Conservation (phyloP, 2,113 vertebrate species). For the Ageneiosus marmoratus region DNA sequence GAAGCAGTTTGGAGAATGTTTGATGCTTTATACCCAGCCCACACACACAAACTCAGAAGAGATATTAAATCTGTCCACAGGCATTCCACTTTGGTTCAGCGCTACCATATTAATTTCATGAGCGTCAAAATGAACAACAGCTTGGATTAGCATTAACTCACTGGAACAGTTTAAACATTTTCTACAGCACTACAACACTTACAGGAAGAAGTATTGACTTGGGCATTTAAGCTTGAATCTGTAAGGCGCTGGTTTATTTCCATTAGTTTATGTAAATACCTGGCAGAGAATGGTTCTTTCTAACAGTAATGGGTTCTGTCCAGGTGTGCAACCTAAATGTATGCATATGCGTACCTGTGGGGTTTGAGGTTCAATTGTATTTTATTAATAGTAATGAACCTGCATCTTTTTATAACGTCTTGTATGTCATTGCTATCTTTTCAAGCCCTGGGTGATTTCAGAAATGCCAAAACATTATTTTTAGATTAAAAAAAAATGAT, state of each 20-base stretch:
- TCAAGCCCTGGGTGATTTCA: background rate
- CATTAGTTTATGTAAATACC: background rate
- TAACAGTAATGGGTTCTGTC: background rate
- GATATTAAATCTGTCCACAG: slow-evolving; percentile 36
- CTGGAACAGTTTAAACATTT: background rate
- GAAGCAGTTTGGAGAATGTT: slow-evolving; percentile 49
- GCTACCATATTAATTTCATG: slow-evolving; percentile 26
- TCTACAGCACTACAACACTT: background rate
- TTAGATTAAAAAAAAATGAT: background rate
- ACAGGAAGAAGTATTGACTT: background rate
- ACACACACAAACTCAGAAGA: slow-evolving; percentile 38
- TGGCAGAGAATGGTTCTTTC: background rate
- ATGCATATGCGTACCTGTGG: background rate
- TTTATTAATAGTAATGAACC: background rate
- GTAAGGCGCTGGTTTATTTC: background rate
- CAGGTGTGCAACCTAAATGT: slow-evolving; percentile 13
- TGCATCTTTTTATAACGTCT: background rate
- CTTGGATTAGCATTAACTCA: slow-evolving; percentile 23
- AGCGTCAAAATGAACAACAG: slow-evolving; percentile 11
- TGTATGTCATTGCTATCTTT: background rate
- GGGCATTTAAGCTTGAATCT: background rate
- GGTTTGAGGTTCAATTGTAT: background rate
- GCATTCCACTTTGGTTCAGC: slow-evolving; percentile 18
- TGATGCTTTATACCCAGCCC: slow-evolving; percentile 44
- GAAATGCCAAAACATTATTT: background rate